phyloP scores from a whole-genome alignment of 1,140 invertebrate genomes.

The Chelonus insularis region DNA sequence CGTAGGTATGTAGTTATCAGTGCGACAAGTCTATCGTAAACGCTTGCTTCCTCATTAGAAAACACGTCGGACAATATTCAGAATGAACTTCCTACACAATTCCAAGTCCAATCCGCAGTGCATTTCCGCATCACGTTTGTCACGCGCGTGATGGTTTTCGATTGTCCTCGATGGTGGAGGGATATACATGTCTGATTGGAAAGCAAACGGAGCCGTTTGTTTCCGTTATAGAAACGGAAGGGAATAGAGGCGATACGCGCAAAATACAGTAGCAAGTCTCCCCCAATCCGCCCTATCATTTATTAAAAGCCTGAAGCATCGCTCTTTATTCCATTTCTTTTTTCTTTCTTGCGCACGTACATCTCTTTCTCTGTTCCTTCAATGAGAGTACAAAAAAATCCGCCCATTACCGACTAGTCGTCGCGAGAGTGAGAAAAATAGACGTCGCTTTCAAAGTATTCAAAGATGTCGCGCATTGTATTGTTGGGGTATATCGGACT shows the following conservation, averaged over 20 bases:
- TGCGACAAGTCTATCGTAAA: background rate
- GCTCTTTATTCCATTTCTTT: conserved; percentile 25
- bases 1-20: too few species aligned
- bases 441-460: conserved; percentile 32
- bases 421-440: background rate
- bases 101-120: conserved; percentile 10
- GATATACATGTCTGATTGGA: conserved; percentile 28
- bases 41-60: conserved; percentile 19
- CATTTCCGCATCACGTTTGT: conserved; percentile 25
- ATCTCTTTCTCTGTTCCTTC: conserved; percentile 17
- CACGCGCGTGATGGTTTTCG: conserved; percentile 22
- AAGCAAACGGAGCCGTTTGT: conserved; percentile 30
- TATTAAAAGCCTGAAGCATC: conserved; percentile 30
- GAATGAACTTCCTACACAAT: background rate
- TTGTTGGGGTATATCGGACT: conserved; percentile 23
- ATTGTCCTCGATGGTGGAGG: conserved; percentile 14
- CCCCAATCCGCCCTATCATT: conserved; percentile 26
- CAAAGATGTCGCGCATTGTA: conserved; percentile 39
- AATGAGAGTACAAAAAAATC: conserved; percentile 34
- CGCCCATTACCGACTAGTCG: conserved; percentile 35
- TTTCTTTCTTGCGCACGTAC: conserved; percentile 26
- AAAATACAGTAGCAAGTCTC: conserved; percentile 27
- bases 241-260: conserved; percentile 14
- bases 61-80: background rate
- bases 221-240: conserved; percentile 24